phyloP scores from a whole-genome alignment of 1,140 invertebrate genomes.

The Psilanteris sp. region DNA sequence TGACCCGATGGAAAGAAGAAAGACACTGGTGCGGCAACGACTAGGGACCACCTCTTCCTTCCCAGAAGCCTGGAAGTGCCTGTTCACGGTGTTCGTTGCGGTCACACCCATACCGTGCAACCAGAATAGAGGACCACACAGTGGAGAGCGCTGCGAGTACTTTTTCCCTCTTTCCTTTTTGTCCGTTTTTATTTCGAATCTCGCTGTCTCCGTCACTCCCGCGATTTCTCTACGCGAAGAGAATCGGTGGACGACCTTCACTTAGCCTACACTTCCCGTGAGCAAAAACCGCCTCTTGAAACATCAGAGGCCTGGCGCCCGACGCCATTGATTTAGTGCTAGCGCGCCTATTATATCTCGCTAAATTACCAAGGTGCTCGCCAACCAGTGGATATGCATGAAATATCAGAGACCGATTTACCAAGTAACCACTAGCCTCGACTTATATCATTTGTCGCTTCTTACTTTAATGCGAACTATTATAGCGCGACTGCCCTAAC shows the following conservation, averaged over 20 bases:
- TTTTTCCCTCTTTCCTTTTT: constrained; percentile 33
- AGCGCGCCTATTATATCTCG: constrained; percentile 63
- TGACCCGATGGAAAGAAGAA: constrained; percentile 2
- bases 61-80: constrained; percentile 70
- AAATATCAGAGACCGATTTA: constrained; percentile 62
- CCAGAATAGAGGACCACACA: constrained; percentile 63
- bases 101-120: constrained; percentile 69
- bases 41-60: constrained; percentile 62
- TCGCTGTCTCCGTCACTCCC: constrained; percentile 17
- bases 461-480: constrained; percentile 55
- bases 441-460: constrained; percentile 60
- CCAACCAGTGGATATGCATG: constrained; percentile 56
- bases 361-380: constrained; percentile 64
- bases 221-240: constrained; percentile 24
- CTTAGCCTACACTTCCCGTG: constrained; percentile 69
- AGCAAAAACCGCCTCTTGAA: constrained; percentile 71
- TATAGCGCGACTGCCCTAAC: constrained; percentile 24
- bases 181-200: constrained; percentile 37
- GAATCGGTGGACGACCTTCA: constrained; percentile 68
- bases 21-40: constrained; percentile 26
- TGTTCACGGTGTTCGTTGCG: constrained; percentile 71
- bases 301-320: constrained; percentile 72
- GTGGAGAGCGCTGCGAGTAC: constrained; percentile 34
- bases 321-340: constrained; percentile 66
- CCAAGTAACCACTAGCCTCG: constrained; percentile 43